Base-by-base conservation (phyloP, 2,113 vertebrate species). In the Procavia capensis region DNA sequence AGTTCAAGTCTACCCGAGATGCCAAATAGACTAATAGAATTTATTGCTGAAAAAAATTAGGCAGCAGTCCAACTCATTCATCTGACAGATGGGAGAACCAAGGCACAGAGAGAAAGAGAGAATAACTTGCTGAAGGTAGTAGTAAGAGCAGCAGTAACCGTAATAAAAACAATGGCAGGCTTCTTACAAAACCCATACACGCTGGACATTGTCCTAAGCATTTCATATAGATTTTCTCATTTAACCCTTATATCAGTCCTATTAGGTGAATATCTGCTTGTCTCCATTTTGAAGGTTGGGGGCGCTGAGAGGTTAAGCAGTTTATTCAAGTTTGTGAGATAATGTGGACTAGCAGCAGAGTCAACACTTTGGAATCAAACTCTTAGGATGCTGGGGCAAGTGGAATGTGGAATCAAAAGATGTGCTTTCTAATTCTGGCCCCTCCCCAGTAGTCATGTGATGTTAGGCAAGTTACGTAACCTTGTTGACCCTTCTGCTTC, bases 401-500 rank as follows among this genome's bases (percentile, higher is more conserved):
- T 6, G 29, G 80, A 63, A 75, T 70, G 88, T 94, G 41, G 47
- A 93, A 81, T 78, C 36, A 70, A n/a, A 96, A 80, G 54, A 64
- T 13, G 4, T 34, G 10, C 64, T 27, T 90, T 96, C 59, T n/a
- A 90, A 85, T 83, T 41, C 95, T 96, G 91, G 76, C 90, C 94
- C 90, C 78, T 34, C 92, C 83, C 74, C 66, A 29, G 25, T 8
- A 81, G 95, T 93, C 93, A 93, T 29, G 79, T 96, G 97, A 97
- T 70, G 89, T 59, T 63, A 39, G 90, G 84, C 85, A 57, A 94
- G 61, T 95, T 94, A 88, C 95, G 88, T 94, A 90, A 95, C 93
- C 78, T 86, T 89, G 24, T 61, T 96, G 84, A 97, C 92, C 92
- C 90, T 75, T 95, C 83, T 93, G 93, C 83, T 95, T 96, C 95